Base-by-base conservation (phyloP, 2,888 invertebrate species). In the Odontomyia ornata region DNA sequence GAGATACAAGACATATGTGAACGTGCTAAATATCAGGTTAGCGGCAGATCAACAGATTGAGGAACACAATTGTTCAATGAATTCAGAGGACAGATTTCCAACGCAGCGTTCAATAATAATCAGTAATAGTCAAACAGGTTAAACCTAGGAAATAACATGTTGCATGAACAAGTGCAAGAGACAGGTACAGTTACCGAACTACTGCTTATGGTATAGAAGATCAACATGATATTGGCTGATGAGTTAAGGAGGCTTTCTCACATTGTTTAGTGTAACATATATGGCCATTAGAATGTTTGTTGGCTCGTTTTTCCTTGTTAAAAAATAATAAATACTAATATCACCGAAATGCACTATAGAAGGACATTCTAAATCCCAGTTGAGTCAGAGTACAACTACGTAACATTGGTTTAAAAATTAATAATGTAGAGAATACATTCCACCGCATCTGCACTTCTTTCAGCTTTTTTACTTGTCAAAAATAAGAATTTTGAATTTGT, bases 1-100 rank as follows among this genome's bases (percentile, higher is more conserved):
- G 87, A 89, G 95, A 84, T 95, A 95, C 88, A 92, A 93, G 85
- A 93, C 94, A 77, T 95, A 95, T 88, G 91, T 92, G 81, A 91
- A 91, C 87, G 90, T 93, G 84, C 89, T 95, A 84, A 91, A 92
- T 77, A 90, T 92, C 81, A 91, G 92, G 81, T 88, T 93, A 65
- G 80, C 86, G 65, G 83, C 84, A 71, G 86, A 87, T 79, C 85
- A 86, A 80, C 85, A 86, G 80, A 80, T 83, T 75, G 83, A 87
- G 78, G 78, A 81, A 57, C 81, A 81, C 79, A 81, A 80, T 83
- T 88, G 89, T 77, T 87, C 89, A 56, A 88, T 89, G 76, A 82
- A 90, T 81, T 88, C 88, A 71, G 90, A 90, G 79, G 89, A 88
- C 82, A 88, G 89, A 81, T 79, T 72, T 60, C 27, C 76, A 80